Evolutionary conservation across 1,140 invertebrate species (phyloP), one percentile per base, ranked within the genome.

Genomic region (Protaetia brevitarsis): DNA sequence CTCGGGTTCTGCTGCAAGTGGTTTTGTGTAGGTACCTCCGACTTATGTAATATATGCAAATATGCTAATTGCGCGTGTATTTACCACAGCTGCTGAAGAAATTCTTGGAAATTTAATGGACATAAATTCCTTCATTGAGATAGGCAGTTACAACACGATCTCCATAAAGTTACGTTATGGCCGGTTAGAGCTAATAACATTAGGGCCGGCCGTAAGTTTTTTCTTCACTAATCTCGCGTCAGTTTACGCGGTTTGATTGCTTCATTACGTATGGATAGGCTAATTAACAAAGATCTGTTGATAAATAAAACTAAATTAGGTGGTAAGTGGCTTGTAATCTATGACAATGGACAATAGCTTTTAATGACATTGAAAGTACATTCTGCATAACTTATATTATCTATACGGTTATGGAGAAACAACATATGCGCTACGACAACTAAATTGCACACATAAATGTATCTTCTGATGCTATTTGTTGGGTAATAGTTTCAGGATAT

Each of bases 11-110:
- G n/a, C n/a, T n/a, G n/a, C n/a, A n/a, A n/a, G n/a, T n/a, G n/a
- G n/a, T n/a, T n/a, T n/a, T n/a, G n/a, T n/a, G n/a, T n/a, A n/a
- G n/a, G n/a, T n/a, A n/a, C n/a, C n/a, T 51, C 41, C 19, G 26
- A 16, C 19, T 51, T 8, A 10, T 8, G 19, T 51, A 51, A 23
- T 7, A 34, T 34, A 23, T 8, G 41, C 11, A 10, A 19, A 51
- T 51, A 51, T 51, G 41, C 41, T 51, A 51, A 51, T 51, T 51
- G 41, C 11, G 19, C 13, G 26, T 51, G n/a, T 51, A 51, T 51
- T 51, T 51, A 51, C 26, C 26, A 23, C 41, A 8, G 11, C 41
- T 51, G 16, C 26, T 51, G 21, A 23, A 51, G 41, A 51, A 51
- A 19, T 51, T 51, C 41, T 51, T 23, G 41, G 41, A 19, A 51